Conservation (phyloP, 2,888 invertebrate species). For the Amphimallon solstitiale region DNA sequence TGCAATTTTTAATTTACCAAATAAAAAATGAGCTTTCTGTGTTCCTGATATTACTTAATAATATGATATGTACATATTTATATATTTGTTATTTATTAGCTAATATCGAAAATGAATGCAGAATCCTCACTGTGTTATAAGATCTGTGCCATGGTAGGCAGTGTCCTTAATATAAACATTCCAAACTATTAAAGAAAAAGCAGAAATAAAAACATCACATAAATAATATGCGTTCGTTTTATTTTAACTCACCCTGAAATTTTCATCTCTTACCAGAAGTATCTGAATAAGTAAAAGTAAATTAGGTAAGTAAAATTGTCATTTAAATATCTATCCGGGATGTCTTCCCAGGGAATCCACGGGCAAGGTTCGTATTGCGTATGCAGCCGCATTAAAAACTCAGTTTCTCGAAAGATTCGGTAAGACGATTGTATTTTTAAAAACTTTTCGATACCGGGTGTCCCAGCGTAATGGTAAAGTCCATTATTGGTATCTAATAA, state of each 20-base stretch:
- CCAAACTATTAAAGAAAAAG: slow-evolving; percentile 55
- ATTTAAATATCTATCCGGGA: no score
- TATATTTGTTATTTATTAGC: slow-evolving; percentile 53
- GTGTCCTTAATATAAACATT: slow-evolving; percentile 60
- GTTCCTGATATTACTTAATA: slow-evolving; percentile 39
- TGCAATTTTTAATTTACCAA: slow-evolving; percentile 56
- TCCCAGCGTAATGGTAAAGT: no score
- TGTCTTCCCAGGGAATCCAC: no score
- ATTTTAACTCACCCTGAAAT: slow-evolving; percentile 9
- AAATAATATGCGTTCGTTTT: slow-evolving; percentile 40
- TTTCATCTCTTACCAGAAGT: no score
- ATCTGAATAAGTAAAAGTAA: no score
- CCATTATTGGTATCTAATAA: no score
- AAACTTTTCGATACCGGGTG: no score
- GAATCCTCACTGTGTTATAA: slow-evolving; percentile 57
- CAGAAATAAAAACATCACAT: slow-evolving; percentile 57
- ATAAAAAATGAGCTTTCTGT: slow-evolving; percentile 55
- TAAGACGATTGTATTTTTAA: no score
- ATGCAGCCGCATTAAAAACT: no score
- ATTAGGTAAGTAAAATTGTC: no score
- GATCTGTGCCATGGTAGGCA: slow-evolving; percentile 59
- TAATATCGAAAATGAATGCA: slow-evolving; percentile 44
- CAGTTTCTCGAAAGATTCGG: no score
- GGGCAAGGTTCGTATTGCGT: no score
- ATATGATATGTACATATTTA: slow-evolving; percentile 49